Percentiles rank a stretch among this genome's conserved stretches.
Conservation (phyloP, 2,797 vertebrate genomes). For the Syndactyla subalaris region DNA sequence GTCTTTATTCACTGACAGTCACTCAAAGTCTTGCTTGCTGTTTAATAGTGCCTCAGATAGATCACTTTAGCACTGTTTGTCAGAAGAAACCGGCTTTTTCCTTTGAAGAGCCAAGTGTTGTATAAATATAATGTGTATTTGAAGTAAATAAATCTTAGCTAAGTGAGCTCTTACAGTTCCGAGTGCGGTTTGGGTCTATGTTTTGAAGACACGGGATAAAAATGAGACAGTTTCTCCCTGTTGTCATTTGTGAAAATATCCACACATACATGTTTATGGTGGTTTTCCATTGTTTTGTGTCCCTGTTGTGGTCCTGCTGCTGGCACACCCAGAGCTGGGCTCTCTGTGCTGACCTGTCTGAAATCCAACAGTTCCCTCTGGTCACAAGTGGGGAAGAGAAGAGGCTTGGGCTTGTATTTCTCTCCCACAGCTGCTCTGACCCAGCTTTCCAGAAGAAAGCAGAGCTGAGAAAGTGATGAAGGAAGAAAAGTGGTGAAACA, state of each 20-base stretch:
- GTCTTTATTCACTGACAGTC: neutral
- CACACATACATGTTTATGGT: accelerated
- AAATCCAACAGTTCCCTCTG: neutral
- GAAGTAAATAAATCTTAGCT: conserved; percentile 10
- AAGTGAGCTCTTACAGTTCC: neutral
- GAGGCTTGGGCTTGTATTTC: neutral
- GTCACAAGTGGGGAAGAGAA: neutral
- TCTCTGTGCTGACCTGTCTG: neutral
- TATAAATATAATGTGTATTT: neutral
- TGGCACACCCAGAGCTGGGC: neutral
- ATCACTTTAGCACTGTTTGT: conserved; percentile 10
- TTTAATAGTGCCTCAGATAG: neutral
- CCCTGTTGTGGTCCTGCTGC: neutral
- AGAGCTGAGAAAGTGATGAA: neutral
- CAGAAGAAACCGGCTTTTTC: conserved; percentile 1
- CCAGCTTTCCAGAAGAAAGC: neutral
- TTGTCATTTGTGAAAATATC: neutral
- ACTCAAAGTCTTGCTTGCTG: neutral
- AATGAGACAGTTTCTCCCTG: neutral
- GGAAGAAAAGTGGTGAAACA: neutral
- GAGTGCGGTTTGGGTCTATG: neutral
- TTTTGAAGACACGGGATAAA: neutral
- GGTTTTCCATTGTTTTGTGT: neutral
- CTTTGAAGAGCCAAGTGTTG: neutral
- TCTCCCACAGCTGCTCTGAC: neutral